A percentile compares a stretch with the other conserved stretches of the same genome.
phyloP scores from a whole-genome alignment of 2,113 vertebrate genomes.

The Aplodontia rufa region DNA sequence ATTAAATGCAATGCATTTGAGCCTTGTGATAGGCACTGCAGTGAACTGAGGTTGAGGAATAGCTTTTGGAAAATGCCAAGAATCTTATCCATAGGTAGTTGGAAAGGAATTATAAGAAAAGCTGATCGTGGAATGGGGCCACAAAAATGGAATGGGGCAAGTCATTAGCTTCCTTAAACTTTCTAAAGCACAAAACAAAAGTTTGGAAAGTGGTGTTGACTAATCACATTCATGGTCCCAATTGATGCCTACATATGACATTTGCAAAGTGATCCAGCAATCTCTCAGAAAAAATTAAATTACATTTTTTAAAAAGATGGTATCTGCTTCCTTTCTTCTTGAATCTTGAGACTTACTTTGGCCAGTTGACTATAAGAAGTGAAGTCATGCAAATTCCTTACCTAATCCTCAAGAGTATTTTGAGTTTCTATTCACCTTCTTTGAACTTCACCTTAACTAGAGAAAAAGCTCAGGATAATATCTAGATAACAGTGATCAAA shows the following conservation, averaged over 20 bases:
- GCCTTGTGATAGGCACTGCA: not conserved
- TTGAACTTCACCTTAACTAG: not conserved
- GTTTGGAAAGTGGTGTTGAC: not conserved
- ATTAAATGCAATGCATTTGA: not conserved
- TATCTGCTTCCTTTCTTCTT: not conserved
- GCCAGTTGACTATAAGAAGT: not conserved
- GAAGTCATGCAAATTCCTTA: not conserved
- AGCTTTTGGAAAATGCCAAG: conserved; percentile 1
- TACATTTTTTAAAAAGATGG: too few species aligned
- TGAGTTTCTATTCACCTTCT: not conserved
- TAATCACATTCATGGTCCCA: not conserved
- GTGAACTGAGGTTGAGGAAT: not conserved
- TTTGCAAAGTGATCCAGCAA: not conserved
- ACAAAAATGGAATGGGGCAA: not conserved
- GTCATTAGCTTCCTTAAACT: not conserved
- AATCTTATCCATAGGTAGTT: not conserved
- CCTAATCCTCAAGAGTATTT: not conserved
- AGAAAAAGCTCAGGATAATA: not conserved
- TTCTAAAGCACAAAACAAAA: not conserved
- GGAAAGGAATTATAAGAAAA: not conserved
- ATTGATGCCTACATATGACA: not conserved
- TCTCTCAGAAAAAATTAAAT: not conserved
- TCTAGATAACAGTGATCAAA: not conserved
- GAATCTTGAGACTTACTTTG: not conserved
- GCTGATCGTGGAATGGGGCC: not conserved